These are phyloP conservation scores for Cyanocitta stelleri DNA, from an alignment of 2,113 vertebrate species.

Conservation along the genomic window DNA sequence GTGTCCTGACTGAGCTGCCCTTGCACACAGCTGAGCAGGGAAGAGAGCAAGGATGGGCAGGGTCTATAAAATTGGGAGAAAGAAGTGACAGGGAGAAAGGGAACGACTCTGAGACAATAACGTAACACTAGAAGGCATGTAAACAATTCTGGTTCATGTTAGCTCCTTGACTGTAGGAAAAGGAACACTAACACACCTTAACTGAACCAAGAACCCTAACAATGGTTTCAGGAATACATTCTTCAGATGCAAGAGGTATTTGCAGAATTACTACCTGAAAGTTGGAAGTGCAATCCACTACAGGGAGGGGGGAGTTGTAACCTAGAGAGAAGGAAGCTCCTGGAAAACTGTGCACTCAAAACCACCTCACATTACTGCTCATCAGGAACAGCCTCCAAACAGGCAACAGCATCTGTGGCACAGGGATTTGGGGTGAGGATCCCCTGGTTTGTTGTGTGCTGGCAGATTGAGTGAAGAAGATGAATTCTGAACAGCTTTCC, in stretches of 20 bases:
- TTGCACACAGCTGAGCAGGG: not conserved
- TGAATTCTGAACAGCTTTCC: not conserved
- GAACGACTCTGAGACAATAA: not conserved
- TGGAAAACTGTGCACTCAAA: not conserved
- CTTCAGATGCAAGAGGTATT: constrained; percentile 65
- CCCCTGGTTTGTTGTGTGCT: not conserved
- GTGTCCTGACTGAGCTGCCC: rapidly evolving
- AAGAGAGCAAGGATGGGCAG: not conserved
- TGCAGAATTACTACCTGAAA: constrained; percentile 45
- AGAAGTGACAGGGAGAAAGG: not conserved
- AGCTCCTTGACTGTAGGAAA: not conserved
- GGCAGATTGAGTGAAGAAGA: not conserved
- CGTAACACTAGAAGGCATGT: not conserved
- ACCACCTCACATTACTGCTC: not conserved
- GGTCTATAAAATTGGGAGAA: not conserved
- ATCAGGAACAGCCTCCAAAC: not conserved
- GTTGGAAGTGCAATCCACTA: constrained; percentile 15
- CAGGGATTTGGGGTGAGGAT: not conserved
- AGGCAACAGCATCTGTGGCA: not conserved
- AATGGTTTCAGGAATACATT: constrained; percentile 59
- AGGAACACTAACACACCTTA: constrained; percentile 27
- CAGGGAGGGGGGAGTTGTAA: not conserved
- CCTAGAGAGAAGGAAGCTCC: not conserved
- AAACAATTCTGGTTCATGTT: not conserved
- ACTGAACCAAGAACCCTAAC: not conserved